Evolutionary conservation across 2,888 invertebrate species (phyloP).

Genomic region (Tipula unca): DNA sequence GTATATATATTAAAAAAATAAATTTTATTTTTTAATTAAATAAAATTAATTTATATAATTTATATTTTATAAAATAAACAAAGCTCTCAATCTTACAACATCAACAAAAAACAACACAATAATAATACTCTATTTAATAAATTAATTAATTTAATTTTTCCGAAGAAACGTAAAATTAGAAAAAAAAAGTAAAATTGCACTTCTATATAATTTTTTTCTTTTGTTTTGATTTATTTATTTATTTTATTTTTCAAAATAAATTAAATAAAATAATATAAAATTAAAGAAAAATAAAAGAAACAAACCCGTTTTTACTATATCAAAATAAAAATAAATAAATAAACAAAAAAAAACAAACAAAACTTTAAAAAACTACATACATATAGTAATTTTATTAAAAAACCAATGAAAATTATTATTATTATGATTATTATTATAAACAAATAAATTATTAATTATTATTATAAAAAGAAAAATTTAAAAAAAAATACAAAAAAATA

Average conservation of each 20-base stretch:
- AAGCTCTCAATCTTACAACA: background rate
- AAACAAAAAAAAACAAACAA: background rate
- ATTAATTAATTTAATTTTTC: background rate
- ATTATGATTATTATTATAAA: background rate
- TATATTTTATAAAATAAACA: background rate
- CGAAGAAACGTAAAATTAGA: background rate
- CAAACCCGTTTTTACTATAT: background rate
- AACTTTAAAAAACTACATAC: background rate
- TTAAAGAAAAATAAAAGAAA: background rate
- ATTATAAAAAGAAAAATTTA: background rate
- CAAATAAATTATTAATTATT: slow-evolving; percentile 4
- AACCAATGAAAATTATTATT: background rate
- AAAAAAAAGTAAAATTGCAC: background rate
- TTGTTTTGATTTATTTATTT: background rate
- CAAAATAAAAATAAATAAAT: background rate
- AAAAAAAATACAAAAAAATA: slow-evolving; percentile 14
- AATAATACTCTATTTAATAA: background rate
- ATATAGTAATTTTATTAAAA: background rate
- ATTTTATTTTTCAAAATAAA: background rate
- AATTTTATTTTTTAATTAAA: slow-evolving; percentile 14
- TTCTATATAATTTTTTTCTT: background rate
- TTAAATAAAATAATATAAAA: background rate
- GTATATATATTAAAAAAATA: background rate
- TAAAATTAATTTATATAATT: slow-evolving; percentile 3
- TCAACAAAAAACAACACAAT: background rate